A percentile compares a stretch with the other conserved stretches of the same genome.
These are phyloP conservation scores for Agelaius tricolor DNA, from an alignment of 2,113 vertebrate species.

Conservation along the genomic window DNA sequence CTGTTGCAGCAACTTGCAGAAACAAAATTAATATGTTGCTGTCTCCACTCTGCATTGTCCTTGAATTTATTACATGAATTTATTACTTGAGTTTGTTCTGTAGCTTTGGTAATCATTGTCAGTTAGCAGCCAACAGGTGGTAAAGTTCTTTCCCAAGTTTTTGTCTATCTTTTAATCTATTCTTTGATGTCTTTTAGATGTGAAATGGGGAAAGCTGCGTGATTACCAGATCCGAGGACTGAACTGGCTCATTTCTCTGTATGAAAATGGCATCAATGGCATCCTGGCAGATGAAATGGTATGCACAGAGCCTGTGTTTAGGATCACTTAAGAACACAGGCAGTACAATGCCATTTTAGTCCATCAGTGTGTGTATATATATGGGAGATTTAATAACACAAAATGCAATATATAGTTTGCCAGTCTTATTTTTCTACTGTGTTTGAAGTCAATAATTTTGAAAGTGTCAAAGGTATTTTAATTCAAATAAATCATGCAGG, in stretches of 20 bases:
- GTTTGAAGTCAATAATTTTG: neutral
- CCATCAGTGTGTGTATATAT: neutral
- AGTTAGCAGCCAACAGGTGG: neutral
- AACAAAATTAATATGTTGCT: neutral
- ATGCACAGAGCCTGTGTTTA: neutral
- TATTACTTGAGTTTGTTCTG: neutral
- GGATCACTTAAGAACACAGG: neutral
- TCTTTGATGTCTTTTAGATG: slow-evolving; percentile 75
- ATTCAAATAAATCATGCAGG: neutral
- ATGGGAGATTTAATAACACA: neutral
- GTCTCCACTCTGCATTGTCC: neutral
- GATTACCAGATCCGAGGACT: slow-evolving; percentile 96
- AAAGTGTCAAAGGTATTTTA: neutral
- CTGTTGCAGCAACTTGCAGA: neutral
- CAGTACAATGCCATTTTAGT: neutral
- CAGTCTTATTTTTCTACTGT: neutral
- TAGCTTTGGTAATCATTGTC: neutral
- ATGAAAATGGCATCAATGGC: slow-evolving; percentile 98
- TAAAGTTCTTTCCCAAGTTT: neutral
- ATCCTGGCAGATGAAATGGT: slow-evolving; percentile 99
- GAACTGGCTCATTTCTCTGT: slow-evolving; percentile 99
- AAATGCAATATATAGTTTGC: neutral
- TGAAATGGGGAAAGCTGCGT: slow-evolving; percentile 92
- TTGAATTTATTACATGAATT: neutral
- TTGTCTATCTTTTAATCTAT: neutral